Percentiles rank a stretch among this genome's conserved stretches.
phyloP scores from a whole-genome alignment of 2,113 vertebrate genomes.

The Opisthocomus hoazin region DNA sequence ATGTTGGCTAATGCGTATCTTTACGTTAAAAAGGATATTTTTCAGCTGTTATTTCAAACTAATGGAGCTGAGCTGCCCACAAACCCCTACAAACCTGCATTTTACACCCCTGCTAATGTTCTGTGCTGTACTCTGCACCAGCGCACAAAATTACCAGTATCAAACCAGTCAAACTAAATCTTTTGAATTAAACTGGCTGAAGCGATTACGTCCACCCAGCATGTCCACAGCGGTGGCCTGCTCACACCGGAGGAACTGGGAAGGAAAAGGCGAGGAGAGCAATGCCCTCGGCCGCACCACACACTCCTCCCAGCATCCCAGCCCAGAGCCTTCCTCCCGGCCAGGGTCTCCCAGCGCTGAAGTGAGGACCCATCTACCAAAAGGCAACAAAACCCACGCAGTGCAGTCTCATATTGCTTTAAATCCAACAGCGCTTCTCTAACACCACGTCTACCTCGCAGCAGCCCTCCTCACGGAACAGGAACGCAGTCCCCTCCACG shows the following conservation, averaged over 20 bases:
- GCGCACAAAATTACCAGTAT: not conserved
- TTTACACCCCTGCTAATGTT: not conserved
- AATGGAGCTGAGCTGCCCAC: not conserved
- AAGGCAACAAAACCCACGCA: not conserved
- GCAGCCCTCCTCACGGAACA: not conserved
- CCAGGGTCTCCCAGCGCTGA: not conserved
- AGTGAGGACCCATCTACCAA: not conserved
- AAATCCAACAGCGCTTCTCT: not conserved
- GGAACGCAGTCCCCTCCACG: not conserved
- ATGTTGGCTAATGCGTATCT: not conserved
- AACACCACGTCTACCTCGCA: not conserved
- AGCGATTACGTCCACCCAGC: not conserved
- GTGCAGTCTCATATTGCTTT: not conserved
- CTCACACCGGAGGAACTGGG: not conserved
- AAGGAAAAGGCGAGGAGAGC: not conserved
- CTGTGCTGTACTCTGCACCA: not conserved
- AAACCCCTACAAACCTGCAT: not conserved
- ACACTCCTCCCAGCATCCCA: not conserved
- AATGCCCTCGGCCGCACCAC: not conserved
- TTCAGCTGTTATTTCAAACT: not conserved
- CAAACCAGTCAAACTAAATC: not conserved
- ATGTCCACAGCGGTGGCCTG: fast-evolving
- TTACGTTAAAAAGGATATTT: not conserved
- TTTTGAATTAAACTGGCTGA: not conserved
- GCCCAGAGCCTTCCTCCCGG: not conserved